These are phyloP conservation scores for Thymelicus lineola DNA, from an alignment of 2,888 invertebrate genomes.

Conservation along the genomic window DNA sequence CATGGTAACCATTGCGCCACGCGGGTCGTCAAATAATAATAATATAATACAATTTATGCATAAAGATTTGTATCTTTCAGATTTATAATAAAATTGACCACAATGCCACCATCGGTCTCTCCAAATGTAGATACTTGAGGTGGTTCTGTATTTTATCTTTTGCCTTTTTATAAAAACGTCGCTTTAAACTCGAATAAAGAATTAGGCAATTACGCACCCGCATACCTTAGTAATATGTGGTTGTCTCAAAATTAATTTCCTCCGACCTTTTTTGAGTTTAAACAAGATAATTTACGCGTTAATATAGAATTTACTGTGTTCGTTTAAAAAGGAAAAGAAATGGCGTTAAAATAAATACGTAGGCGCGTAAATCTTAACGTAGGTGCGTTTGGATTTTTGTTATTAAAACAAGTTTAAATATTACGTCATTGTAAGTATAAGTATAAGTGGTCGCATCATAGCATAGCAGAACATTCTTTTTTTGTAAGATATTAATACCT, in stretches of 20 bases:
- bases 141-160: neutral
- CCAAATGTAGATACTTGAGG: neutral
- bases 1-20: too few species aligned
- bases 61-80: too few species aligned
- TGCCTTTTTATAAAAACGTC: slow-evolving; percentile 44
- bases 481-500: too few species aligned
- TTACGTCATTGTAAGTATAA: too few species aligned
- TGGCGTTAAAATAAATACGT: neutral
- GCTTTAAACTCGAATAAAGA: slow-evolving; percentile 49
- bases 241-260: slow-evolving; percentile 61
- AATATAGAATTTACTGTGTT: slow-evolving; percentile 65
- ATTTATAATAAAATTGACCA: too few species aligned
- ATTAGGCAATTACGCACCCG: slow-evolving; percentile 59
- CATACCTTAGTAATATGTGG: slow-evolving; percentile 57
- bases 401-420: too few species aligned
- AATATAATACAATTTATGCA: too few species aligned
- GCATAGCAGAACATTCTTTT: too few species aligned
- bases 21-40: too few species aligned
- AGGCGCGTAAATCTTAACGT: too few species aligned
- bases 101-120: too few species aligned
- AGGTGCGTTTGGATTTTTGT: neutral
- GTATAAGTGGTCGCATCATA: too few species aligned
- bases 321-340: slow-evolving; percentile 32
- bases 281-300: slow-evolving; percentile 66
- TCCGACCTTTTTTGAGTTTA: slow-evolving; percentile 62